These are phyloP conservation scores for Ephydatia muelleri DNA, from an alignment of 37 sponge, comb jelly and placozoan genomes.

Conservation along the genomic window DNA sequence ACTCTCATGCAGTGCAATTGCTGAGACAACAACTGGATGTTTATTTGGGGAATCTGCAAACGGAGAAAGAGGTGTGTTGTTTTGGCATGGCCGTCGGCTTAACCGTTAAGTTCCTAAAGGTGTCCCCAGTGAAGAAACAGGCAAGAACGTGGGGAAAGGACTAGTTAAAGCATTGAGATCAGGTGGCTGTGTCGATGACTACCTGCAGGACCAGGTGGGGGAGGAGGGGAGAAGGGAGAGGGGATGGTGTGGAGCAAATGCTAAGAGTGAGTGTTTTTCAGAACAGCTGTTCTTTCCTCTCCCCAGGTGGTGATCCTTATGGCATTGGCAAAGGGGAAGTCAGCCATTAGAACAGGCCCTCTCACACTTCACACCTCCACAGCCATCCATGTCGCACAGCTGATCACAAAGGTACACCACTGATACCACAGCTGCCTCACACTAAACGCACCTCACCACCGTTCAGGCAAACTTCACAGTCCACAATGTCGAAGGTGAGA, in stretches of 20 bases:
- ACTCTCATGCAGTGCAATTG: constrained; percentile 33
- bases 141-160: constrained; percentile 51
- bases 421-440: neutral
- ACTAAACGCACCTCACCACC: neutral
- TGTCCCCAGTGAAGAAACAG: constrained; percentile 52
- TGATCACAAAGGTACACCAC: constrained; percentile 53
- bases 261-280: neutral
- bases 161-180: constrained; percentile 33
- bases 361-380: constrained; percentile 95
- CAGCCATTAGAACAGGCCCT: constrained; percentile 74
- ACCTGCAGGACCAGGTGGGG: constrained; percentile 87
- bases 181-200: constrained; percentile 88
- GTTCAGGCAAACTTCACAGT: constrained; percentile 42
- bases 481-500: constrained; percentile 28
- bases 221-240: neutral
- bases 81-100: neutral
- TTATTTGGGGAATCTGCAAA: constrained; percentile 61
- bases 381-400: constrained; percentile 81
- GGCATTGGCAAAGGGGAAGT: constrained; percentile 88
- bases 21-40: constrained; percentile 73
- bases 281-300: neutral
- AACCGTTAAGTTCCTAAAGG: constrained; percentile 9
- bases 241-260: neutral
- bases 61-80: constrained; percentile 59
- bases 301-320: constrained; percentile 86